A percentile compares a stretch with the other conserved stretches of the same genome.
phyloP scores from a whole-genome alignment of 2,797 vertebrate species.

The Pangasius mekongensis region DNA sequence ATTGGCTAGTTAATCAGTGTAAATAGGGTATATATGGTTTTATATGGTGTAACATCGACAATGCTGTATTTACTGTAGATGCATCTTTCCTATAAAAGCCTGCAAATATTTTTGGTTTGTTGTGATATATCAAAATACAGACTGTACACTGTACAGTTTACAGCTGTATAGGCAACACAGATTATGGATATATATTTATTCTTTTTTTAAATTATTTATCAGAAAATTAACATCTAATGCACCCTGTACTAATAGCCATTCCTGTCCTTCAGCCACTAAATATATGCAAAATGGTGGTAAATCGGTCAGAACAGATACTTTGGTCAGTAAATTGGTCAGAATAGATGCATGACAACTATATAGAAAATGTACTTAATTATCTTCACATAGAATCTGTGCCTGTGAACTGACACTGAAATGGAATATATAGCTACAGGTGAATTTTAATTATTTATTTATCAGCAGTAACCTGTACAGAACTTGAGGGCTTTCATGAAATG shows the following conservation, averaged over 20 bases:
- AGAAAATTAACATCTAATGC: neutral
- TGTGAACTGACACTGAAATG: neutral
- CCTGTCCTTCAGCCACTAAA: constrained; percentile 1
- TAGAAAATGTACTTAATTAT: neutral
- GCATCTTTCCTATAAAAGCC: neutral
- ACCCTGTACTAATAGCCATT: neutral
- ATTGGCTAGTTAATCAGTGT: neutral
- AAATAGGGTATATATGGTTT: neutral
- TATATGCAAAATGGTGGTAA: neutral
- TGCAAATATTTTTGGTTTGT: neutral
- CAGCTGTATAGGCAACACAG: neutral
- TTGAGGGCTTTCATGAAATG: constrained; percentile 38
- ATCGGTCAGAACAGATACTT: too few species aligned
- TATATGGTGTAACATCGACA: neutral
- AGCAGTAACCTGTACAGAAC: constrained; percentile 52
- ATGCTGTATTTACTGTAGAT: neutral
- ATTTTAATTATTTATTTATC: constrained; percentile 16
- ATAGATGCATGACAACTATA: too few species aligned
- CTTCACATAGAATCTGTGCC: neutral
- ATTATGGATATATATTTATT: neutral
- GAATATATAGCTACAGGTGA: neutral
- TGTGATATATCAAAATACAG: neutral
- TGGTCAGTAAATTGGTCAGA: too few species aligned
- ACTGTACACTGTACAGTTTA: neutral
- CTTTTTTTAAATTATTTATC: neutral